Evolutionary conservation across 2,797 vertebrate species (phyloP), one percentile per base, ranked within the genome.

Genomic region (Glossophaga mutica): DNA sequence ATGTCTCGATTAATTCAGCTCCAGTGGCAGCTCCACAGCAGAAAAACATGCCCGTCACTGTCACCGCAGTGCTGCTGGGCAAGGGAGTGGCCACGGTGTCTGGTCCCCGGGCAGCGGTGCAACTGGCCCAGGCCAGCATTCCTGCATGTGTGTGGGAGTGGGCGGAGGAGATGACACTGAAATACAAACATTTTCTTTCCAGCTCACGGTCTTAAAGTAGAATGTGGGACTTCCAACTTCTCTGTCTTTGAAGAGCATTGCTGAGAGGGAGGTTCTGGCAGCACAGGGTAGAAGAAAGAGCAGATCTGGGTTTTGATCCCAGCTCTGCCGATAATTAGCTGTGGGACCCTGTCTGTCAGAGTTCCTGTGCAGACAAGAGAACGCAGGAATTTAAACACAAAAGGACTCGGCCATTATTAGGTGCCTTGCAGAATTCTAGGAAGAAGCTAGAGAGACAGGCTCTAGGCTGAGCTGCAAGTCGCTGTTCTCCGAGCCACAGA

Each of bases 231-330:
- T 96, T 96, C 83, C 93, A 93, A 52, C 84, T 94, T 39, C 48
- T 44, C 70, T 42, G 87, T n/a, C 95, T 97, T 95, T 90, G 94
- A 95, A 95, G 94, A 90, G 16, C 46, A 5, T 4, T 19, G 85
- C 46, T 1, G 24, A 78, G 71, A 83, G 68, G 77, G 73, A 68
- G 81, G 59, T 50, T 74, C 85, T 18, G 34, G 50, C 44, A 39
- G 78, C 26, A 0, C 6, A 2, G 55, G 26, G 55, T 8, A 9
- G 93, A 89, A 90, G 81, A 90, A 77, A 82, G 90, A 73, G 19
- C 34, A 2, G 87, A 67, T 42, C 86, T 18, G 21, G 59, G 91
- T 83, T 94, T 96, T 89, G 86, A 95, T 90, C 48, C 44, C 46
- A 2, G 37, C 46, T 77, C 83, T 84, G 46, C 71, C 81, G 84